phyloP scores from a whole-genome alignment of 2,888 invertebrate species.

The Drosophila bunnanda region DNA sequence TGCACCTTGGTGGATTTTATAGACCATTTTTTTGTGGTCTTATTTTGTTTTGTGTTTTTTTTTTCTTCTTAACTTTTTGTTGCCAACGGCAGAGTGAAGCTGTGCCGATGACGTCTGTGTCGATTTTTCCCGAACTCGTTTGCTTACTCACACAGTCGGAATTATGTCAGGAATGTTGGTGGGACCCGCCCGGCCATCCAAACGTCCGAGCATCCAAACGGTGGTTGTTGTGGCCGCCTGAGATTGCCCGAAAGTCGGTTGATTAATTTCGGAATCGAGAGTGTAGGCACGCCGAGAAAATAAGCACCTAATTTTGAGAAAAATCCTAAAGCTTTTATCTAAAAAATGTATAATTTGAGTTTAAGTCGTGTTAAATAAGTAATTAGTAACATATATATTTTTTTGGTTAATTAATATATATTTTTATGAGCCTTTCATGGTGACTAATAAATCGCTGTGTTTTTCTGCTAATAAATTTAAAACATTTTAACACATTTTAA shows the following conservation, averaged over 20 bases:
- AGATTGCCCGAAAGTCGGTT: constrained; percentile 34
- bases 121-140: constrained; percentile 76
- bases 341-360: not conserved
- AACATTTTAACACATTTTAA: not conserved
- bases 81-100: constrained; percentile 48
- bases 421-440: not conserved
- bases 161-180: constrained; percentile 81
- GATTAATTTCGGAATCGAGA: constrained; percentile 42
- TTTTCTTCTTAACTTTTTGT: constrained; percentile 19
- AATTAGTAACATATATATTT: not conserved
- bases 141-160: constrained; percentile 76
- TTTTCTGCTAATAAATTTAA: not conserved
- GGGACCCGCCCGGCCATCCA: constrained; percentile 28
- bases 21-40: constrained; percentile 1
- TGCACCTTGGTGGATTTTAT: constrained; percentile 26
- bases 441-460: not conserved
- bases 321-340: not conserved
- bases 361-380: not conserved
- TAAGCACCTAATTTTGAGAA: not conserved
- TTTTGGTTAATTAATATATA: not conserved
- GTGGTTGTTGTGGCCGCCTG: constrained; percentile 37
- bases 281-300: constrained; percentile 5
- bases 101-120: constrained; percentile 70
- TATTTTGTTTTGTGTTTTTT: not conserved
- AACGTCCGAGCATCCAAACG: constrained; percentile 19